Evolutionary conservation across 2,888 invertebrate species (phyloP), one percentile per base, ranked within the genome.

Genomic region (Dryocosmus kuriphilus): DNA sequence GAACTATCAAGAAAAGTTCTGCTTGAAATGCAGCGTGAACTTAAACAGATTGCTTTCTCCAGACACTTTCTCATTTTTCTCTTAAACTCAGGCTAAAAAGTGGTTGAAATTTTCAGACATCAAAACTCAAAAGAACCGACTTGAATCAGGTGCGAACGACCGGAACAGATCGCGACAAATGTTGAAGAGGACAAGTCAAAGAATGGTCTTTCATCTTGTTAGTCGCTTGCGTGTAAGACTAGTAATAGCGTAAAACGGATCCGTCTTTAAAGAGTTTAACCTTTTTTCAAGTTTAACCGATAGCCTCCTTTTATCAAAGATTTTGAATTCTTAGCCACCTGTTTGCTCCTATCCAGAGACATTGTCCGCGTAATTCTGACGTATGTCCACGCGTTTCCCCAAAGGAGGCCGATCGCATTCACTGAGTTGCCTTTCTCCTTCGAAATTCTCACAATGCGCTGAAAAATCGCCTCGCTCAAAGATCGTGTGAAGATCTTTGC

Each of bases 261-360:
- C 7, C 30, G 9, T 35, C 4, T 62, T 62, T 22, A 22, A 22
- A 75, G 80, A 79, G 76, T 80, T 86, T 82, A 85, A 87, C 1
- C 8, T 9, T 35, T 6, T 35, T 8, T 9, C 0, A 88, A 87
- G 88, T 83, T 83, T 87, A 88, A 90, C 86, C 87, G 86, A 89
- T 89, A 84, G 87, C 85, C 80, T 80, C 82, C 86, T 87, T 86
- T 89, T 87, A 85, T 88, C 88, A 87, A 88, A 86, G 24, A 57
- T 65, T 65, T 38, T 24, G 14, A 38, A 65, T 65, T 65, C 24
- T 77, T 76, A 75, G 78, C 80, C 84, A 84, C 83, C 84, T 85
- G 83, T 84, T 83, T 80, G 74, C 78, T 82, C 81, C 79, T 79
- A 57, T 75, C 62, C 80, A 75, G 62, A 65, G 75, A 80, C 79